Conservation (phyloP, 2,888 invertebrate genomes). For the Calameuta pallipes region DNA sequence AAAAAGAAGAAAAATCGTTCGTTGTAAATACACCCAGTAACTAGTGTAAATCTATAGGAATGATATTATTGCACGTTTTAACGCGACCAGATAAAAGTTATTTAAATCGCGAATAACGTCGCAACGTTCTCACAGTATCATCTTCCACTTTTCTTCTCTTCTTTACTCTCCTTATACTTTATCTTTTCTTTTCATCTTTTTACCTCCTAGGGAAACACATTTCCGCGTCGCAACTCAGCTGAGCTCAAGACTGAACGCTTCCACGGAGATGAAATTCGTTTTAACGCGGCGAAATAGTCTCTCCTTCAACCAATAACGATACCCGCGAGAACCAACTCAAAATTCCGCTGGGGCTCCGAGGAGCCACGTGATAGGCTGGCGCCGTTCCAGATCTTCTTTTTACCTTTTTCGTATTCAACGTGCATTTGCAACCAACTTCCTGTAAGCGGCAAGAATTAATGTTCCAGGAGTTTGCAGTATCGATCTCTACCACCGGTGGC, state of each 20-base stretch:
- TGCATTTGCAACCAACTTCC: neutral
- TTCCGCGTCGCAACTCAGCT: neutral
- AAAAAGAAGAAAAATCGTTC: neutral
- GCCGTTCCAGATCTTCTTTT: neutral
- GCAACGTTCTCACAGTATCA: neutral
- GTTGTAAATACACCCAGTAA: neutral
- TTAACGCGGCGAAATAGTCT: neutral
- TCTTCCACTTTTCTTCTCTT: neutral
- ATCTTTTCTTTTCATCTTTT: neutral
- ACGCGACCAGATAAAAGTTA: neutral
- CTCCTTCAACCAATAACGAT: neutral
- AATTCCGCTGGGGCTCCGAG: neutral
- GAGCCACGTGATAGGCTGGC: neutral
- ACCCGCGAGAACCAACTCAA: neutral
- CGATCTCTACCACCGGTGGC: too few relatives aligned
- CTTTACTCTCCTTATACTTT: neutral
- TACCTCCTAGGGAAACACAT: neutral
- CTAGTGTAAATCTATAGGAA: neutral
- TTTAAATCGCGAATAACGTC: neutral
- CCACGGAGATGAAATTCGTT: neutral
- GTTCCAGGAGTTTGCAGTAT: neutral
- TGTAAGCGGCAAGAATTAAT: neutral
- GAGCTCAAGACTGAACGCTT: neutral
- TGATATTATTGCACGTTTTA: neutral
- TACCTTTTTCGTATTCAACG: neutral